Evolutionary conservation across 2,113 vertebrate genomes (phyloP).

Genomic region (Xyrauchen texanus): DNA sequence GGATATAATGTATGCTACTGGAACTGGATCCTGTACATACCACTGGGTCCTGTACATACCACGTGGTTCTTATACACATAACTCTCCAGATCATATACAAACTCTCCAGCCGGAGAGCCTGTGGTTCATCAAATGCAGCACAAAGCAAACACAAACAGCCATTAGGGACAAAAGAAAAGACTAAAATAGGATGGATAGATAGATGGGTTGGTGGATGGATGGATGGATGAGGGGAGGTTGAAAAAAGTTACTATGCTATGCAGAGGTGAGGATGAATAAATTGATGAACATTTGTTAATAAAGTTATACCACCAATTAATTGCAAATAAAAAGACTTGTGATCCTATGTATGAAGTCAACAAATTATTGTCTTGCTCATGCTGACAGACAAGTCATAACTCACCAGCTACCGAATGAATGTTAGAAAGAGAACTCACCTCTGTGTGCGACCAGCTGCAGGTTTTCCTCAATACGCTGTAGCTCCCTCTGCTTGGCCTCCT

Average conservation of each 20-base stretch:
- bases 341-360: no score
- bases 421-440: constrained; percentile 74
- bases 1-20: not conserved
- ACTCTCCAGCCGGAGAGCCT: constrained; percentile 82
- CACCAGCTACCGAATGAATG: no score
- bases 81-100: constrained; percentile 87
- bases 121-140: constrained; percentile 71
- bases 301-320: no score
- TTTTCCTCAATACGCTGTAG: constrained; percentile 91
- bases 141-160: constrained; percentile 67
- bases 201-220: not conserved
- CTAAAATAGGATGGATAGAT: not conserved
- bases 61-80: constrained; percentile 87
- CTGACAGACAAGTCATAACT: no score
- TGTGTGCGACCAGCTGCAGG: constrained; percentile 82
- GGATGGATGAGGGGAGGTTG: no score
- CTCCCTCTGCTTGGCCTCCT: constrained; percentile 91
- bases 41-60: constrained; percentile 81
- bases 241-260: not conserved
- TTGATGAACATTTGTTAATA: no score
- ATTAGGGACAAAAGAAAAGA: constrained; percentile 7
- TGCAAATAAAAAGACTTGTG: no score
- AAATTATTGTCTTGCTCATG: no score
- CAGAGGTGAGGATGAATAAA: not conserved
- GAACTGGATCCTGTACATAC: constrained; percentile 73